Evolutionary conservation across 2,888 invertebrate genomes (phyloP).

Genomic region (Zelleria hepariella): DNA sequence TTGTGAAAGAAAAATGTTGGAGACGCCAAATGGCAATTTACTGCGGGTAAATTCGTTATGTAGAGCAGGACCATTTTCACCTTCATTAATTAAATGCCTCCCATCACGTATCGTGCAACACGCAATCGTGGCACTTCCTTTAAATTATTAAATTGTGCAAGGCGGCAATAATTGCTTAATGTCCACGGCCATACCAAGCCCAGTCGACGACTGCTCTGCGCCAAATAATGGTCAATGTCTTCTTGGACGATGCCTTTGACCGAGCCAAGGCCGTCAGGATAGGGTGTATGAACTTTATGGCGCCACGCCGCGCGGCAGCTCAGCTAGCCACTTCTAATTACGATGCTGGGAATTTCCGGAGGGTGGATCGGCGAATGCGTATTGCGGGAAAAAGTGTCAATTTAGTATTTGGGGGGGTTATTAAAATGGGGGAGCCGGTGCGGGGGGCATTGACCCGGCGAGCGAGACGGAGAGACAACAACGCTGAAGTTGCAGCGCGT

Average conservation of each 20-base stretch:
- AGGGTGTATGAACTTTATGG: slow-evolving; percentile 46
- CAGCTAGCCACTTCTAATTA: slow-evolving; percentile 3
- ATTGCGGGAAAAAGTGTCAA: slow-evolving; percentile 31
- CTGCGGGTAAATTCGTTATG: background rate
- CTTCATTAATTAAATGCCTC: slow-evolving; percentile 26
- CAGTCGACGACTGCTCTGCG: slow-evolving; percentile 31
- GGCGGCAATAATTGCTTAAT: slow-evolving; percentile 52
- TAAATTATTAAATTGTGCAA: slow-evolving; percentile 55
- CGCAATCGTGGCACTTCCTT: slow-evolving; percentile 50
- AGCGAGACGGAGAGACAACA: slow-evolving; percentile 66
- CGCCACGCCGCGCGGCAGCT: slow-evolving; percentile 21
- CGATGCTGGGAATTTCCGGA: background rate
- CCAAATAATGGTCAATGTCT: slow-evolving; percentile 54
- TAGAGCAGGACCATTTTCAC: background rate
- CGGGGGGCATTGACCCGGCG: slow-evolving; percentile 61
- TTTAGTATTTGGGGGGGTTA: slow-evolving; percentile 47
- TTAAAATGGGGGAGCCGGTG: slow-evolving; percentile 58
- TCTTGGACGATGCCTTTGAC: slow-evolving; percentile 47
- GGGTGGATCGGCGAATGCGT: background rate
- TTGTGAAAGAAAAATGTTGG: too few relatives aligned
- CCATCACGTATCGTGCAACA: slow-evolving; percentile 46
- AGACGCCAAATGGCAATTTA: too few relatives aligned
- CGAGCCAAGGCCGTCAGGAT: slow-evolving; percentile 60
- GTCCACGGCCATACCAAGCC: slow-evolving; percentile 44
- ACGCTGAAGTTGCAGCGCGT: slow-evolving; percentile 61